A percentile compares a stretch with the other conserved stretches of the same genome.
phyloP scores from a whole-genome alignment of 2,797 vertebrate genomes.

The Tauraco hartlaubi region DNA sequence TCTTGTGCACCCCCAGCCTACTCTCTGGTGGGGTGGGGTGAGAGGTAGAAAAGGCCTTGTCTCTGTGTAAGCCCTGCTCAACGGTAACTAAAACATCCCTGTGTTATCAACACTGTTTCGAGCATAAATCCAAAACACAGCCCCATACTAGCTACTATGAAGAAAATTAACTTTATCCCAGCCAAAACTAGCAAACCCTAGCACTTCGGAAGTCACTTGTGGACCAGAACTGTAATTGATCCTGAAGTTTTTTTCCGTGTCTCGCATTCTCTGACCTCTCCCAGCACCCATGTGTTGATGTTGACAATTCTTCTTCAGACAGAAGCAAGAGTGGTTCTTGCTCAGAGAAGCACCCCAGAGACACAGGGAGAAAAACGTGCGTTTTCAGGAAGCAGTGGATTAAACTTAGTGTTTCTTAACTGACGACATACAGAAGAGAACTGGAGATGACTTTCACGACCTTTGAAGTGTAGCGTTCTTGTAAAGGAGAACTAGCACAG shows the following conservation, averaged over 20 bases:
- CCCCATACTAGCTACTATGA: too few species aligned
- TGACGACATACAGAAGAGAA: background rate
- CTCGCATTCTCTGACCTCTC: accelerated
- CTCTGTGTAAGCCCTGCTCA: too few species aligned
- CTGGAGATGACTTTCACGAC: background rate
- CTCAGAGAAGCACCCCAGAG: background rate
- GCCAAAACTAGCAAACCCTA: background rate
- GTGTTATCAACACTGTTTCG: too few species aligned
- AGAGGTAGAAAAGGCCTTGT: too few species aligned
- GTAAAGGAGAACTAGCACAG: background rate
- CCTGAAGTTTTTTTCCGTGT: background rate
- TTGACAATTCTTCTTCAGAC: background rate
- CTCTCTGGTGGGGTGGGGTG: too few species aligned
- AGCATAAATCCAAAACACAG: too few species aligned
- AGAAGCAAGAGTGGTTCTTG: background rate
- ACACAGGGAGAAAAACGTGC: background rate
- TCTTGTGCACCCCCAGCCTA: too few species aligned
- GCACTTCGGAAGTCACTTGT: background rate
- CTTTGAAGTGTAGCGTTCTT: background rate
- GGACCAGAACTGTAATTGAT: background rate
- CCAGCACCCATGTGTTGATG: background rate
- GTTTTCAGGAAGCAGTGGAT: background rate
- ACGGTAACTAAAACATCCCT: too few species aligned
- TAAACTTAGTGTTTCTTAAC: background rate
- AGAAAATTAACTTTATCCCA: too few species aligned